phyloP scores from a whole-genome alignment of 2,797 vertebrate species.

The Pteropus rufus region DNA sequence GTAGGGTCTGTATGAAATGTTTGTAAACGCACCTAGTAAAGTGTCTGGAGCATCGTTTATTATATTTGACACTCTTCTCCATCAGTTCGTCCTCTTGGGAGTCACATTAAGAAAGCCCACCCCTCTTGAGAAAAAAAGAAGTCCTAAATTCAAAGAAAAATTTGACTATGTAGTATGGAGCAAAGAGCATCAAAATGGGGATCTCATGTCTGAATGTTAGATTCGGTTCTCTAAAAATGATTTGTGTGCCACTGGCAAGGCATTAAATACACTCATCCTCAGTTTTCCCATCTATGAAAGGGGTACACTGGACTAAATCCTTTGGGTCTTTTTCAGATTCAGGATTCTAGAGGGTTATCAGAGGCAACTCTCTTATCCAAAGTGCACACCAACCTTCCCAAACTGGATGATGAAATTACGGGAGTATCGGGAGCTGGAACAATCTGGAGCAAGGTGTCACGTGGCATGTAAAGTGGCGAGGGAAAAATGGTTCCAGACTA shows the following conservation, averaged over 20 bases:
- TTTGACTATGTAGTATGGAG: not conserved
- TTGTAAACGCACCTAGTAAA: not conserved
- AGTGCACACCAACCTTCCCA: not conserved
- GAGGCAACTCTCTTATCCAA: not conserved
- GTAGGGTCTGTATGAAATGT: not conserved
- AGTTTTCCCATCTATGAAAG: not conserved
- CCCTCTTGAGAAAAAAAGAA: not conserved
- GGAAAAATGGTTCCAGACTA: not conserved
- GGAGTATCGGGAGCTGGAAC: not conserved
- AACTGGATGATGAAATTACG: not conserved
- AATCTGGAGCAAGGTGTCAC: not conserved
- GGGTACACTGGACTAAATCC: not conserved
- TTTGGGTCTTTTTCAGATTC: not conserved
- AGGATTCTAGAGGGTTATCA: not conserved
- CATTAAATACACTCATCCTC: not conserved
- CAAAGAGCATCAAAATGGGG: not conserved
- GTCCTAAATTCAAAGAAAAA: not conserved
- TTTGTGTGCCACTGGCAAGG: not conserved
- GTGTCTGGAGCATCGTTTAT: fast-evolving
- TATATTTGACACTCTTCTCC: not conserved
- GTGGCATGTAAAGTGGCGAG: not conserved
- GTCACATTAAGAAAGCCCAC: not conserved
- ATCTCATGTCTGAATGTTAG: not conserved
- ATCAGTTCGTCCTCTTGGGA: not conserved
- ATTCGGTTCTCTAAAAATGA: not conserved